phyloP scores from a whole-genome alignment of 2,888 invertebrate species.

The Lasioglossum pauxillum region DNA sequence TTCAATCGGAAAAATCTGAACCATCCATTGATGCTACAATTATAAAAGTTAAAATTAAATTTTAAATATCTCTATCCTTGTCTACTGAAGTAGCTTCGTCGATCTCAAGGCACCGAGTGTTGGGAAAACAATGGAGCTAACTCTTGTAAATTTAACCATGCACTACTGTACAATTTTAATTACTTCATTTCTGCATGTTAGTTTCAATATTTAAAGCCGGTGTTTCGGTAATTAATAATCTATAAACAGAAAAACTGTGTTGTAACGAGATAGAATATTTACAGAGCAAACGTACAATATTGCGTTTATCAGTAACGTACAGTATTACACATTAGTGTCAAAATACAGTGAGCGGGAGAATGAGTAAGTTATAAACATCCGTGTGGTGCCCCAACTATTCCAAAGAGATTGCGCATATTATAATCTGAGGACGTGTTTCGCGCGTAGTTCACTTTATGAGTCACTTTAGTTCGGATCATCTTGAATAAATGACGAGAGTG shows the following conservation, averaged over 20 bases:
- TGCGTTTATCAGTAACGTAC: background rate
- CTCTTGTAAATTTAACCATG: background rate
- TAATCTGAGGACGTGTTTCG: background rate
- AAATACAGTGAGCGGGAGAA: background rate
- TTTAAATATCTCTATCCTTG: background rate
- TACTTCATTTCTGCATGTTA: background rate
- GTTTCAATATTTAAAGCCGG: background rate
- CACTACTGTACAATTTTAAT: background rate
- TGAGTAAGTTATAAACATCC: background rate
- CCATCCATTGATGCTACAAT: background rate
- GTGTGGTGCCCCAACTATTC: background rate
- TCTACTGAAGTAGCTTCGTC: background rate
- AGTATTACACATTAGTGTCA: background rate
- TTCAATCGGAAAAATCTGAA: background rate
- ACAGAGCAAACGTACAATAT: no score
- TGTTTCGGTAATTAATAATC: no score
- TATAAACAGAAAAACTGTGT: no score
- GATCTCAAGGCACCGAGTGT: background rate
- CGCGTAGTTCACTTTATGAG: background rate
- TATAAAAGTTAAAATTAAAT: background rate
- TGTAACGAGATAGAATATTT: no score
- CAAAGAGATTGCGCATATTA: background rate
- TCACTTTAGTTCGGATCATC: background rate
- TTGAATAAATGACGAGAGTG: background rate
- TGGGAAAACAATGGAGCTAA: background rate